Base-by-base conservation (phyloP, 2,797 vertebrate species). In the Crypturellus tataupa region DNA sequence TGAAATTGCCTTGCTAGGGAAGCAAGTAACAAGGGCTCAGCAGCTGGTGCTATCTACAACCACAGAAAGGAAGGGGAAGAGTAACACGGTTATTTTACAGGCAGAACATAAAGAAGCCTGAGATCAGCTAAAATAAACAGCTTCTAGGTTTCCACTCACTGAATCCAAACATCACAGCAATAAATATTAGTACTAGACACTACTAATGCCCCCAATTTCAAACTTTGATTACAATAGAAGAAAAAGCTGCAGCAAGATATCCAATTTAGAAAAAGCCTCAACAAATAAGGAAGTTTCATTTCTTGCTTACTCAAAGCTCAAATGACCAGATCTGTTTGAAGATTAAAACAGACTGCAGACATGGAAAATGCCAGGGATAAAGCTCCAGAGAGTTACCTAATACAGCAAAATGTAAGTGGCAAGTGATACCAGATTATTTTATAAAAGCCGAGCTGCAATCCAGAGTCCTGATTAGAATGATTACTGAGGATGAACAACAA, bases 241-340 rank as follows among this genome's bases (percentile, higher is more conserved):
- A 24, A 60, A 85, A 94, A 88, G 71, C 56, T 44, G 58, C 29
- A 71, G 60, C 33, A 78, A 85, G 92, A 73, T 24, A 71, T 1
- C 12, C 9, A 3, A 78, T 37, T 78, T 58, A 56, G 35, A 94
- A 78, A 80, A 47, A 47, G 25, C 75, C 62, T 62, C 64, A 80
- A 86, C 87, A 95, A 95, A 90, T 90, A 85, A 89, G 88, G 83
- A 93, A 93, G 78, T 89, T 93, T 92, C 37, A 68, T 70, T 90
- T 90, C 94, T 91, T 87, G 88, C 53, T 47, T 60, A 46, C 58
- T 80, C 6, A 3, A 90, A 94, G 25, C 56, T 86, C n/a, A 85
- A 79, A 44, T 4, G 2, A 59, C 40, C 73, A 71, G 56, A 80
- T 71, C 82, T 95, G 90, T 90, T 56, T 90, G 80, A 89, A 90